phyloP scores from a whole-genome alignment of 2,113 vertebrate species.

The Dolichallabes microphthalmus region DNA sequence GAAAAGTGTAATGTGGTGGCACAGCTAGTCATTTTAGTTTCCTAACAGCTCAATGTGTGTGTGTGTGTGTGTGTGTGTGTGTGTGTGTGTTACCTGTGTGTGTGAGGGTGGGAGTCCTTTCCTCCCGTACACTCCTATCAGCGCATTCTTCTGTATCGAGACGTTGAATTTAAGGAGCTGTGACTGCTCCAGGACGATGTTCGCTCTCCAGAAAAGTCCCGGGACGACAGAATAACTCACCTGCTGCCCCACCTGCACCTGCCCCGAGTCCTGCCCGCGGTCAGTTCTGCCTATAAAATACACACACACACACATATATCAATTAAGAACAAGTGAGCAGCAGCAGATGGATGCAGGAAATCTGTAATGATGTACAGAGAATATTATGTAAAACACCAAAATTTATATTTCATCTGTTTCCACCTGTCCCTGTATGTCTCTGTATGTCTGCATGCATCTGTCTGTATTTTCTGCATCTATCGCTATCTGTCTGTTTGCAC shows the following conservation, averaged over 20 bases:
- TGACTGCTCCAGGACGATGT: conserved; percentile 87
- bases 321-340: too few relatives aligned
- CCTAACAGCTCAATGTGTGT: neutral
- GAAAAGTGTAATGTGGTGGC: neutral
- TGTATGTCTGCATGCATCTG: neutral
- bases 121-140: conserved; percentile 95
- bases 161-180: conserved; percentile 99
- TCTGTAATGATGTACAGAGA: too few relatives aligned
- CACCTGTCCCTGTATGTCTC: neutral
- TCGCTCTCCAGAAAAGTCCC: conserved; percentile 95
- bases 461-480: too few relatives aligned
- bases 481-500: too few relatives aligned
- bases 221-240: conserved; percentile 86
- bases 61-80: conserved; percentile 13
- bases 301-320: conserved; percentile 13
- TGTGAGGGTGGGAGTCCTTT: conserved; percentile 95
- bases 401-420: too few relatives aligned
- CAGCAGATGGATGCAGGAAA: too few relatives aligned
- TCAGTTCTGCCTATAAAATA: conserved; percentile 66
- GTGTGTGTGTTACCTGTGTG: conserved; percentile 81
- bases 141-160: conserved; percentile 95
- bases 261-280: conserved; percentile 91
- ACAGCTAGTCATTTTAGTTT: neutral
- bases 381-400: too few relatives aligned
- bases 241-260: conserved; percentile 88